Base-by-base conservation (phyloP, 2,888 invertebrate genomes). In the Chromoteleia sp. region DNA sequence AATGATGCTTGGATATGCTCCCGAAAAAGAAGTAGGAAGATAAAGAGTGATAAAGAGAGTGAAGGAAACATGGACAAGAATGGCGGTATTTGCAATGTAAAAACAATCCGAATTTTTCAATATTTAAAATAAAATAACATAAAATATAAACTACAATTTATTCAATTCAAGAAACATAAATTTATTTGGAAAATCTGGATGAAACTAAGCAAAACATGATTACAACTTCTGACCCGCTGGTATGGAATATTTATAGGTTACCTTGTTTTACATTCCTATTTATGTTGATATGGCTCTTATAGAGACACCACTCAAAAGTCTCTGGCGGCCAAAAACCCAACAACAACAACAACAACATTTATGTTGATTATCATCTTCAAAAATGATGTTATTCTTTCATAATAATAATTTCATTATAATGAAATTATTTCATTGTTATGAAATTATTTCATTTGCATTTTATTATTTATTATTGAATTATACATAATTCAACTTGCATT, bases 161-260 rank as follows among this genome's bases (percentile, higher is more conserved):
- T 8, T 45, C 4, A n/a, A 45, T 19, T 39, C 6, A 61, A 25
- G 7, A 33, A 43, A 19, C 19, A 14, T 14, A 52, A 86, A 81
- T 77, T 88, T 80, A 89, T 86, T 87, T 91, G 89, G 94, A 95
- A 96, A 97, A 96, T 96, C 97, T 97, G 97, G 97, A 97, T 96
- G 96, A 95, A 92, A 94, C 94, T 93, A 94, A 93, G 92, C 94
- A 95, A 93, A 94, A 92, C 93, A 97, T 97, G 96, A 97, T 97
- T 93, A 96, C 97, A 94, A 97, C 97, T 93, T 96, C 96, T 93
- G 96, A 97, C 93, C 97, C 97, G 93, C 94, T 96, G 96, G 96
- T 96, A 92, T 89, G 89, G 77, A 33, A 4, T 39, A 10, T 29
- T 48, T 56, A 36, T 75, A 78, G 29, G 63, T 76, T 61, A 73